Conservation (phyloP, 2,797 vertebrate genomes). For the Sebastes oblongus region DNA sequence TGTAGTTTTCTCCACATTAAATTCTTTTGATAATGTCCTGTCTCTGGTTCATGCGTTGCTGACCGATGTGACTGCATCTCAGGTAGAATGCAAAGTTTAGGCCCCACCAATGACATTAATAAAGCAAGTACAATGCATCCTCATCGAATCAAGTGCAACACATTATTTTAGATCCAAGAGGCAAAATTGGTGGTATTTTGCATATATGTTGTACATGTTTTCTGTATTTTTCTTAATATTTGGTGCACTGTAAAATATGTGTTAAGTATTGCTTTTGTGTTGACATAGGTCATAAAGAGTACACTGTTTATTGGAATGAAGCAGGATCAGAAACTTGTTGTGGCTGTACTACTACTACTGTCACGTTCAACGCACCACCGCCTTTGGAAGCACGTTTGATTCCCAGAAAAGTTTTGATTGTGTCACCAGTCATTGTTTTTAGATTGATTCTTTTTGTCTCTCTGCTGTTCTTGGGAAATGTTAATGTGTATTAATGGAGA, state of each 20-base stretch:
- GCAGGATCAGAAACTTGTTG: conserved; percentile 87
- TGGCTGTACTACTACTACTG: conserved; percentile 66
- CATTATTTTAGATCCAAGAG: conserved; percentile 66
- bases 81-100: conserved; percentile 95
- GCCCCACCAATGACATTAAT: conserved; percentile 81
- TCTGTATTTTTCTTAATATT: conserved; percentile 93
- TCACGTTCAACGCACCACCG: conserved; percentile 62
- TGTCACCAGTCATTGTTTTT: conserved; percentile 90
- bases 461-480: conserved; percentile 97
- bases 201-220: conserved; percentile 96
- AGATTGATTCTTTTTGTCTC: conserved; percentile 91
- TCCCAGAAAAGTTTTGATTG: conserved; percentile 69
- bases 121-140: conserved; percentile 58
- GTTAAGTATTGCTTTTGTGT: conserved; percentile 97
- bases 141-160: conserved; percentile 63
- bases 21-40: conserved; percentile 81
- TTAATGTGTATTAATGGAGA: conserved; percentile 92
- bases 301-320: conserved; percentile 82
- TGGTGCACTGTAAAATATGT: conserved; percentile 97
- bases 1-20: conserved; percentile 74
- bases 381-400: conserved; percentile 86
- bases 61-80: conserved; percentile 94
- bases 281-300: conserved; percentile 84
- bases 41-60: conserved; percentile 94
- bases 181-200: conserved; percentile 80